Percentiles rank a stretch among this genome's conserved stretches.
Evolutionary conservation across 1,140 invertebrate genomes (phyloP).

Genomic region (Neodiprion virginianus): DNA sequence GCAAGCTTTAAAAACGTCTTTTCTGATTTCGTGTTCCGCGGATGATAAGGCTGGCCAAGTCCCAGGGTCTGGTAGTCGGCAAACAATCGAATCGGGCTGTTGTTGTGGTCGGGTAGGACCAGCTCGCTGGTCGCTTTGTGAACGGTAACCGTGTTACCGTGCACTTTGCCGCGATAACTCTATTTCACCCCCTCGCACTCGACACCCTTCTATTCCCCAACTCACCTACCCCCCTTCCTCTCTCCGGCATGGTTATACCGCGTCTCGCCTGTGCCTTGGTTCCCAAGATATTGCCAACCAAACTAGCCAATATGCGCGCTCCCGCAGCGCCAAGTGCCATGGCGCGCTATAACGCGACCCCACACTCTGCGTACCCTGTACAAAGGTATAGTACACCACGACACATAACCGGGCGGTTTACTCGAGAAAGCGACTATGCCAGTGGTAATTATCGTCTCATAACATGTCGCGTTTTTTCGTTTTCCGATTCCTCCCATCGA

Average conservation of each 20-base stretch:
- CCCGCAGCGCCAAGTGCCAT: slow-evolving; percentile 20
- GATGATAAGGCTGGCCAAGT: neutral
- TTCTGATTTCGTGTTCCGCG: neutral
- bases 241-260: slow-evolving; percentile 26
- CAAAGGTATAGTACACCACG: too few relatives aligned
- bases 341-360: slow-evolving; percentile 11
- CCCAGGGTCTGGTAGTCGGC: neutral
- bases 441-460: too few relatives aligned
- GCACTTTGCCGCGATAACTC: slow-evolving; percentile 16
- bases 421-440: too few relatives aligned
- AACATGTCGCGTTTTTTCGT: too few relatives aligned
- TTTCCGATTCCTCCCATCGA: too few relatives aligned
- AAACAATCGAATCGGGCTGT: slow-evolving; percentile 15
- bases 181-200: slow-evolving; percentile 9
- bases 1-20: neutral
- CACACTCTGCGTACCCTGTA: too few relatives aligned
- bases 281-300: slow-evolving; percentile 38
- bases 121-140: slow-evolving; percentile 12
- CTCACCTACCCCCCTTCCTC: slow-evolving; percentile 12
- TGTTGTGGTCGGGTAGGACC: slow-evolving; percentile 12
- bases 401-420: too few relatives aligned
- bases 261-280: slow-evolving; percentile 30
- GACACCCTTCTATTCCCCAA: slow-evolving; percentile 11
- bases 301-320: slow-evolving; percentile 38
- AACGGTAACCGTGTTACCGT: slow-evolving; percentile 16